Evolutionary conservation across 2,888 invertebrate genomes (phyloP).

Genomic region (Apamea crenata): DNA sequence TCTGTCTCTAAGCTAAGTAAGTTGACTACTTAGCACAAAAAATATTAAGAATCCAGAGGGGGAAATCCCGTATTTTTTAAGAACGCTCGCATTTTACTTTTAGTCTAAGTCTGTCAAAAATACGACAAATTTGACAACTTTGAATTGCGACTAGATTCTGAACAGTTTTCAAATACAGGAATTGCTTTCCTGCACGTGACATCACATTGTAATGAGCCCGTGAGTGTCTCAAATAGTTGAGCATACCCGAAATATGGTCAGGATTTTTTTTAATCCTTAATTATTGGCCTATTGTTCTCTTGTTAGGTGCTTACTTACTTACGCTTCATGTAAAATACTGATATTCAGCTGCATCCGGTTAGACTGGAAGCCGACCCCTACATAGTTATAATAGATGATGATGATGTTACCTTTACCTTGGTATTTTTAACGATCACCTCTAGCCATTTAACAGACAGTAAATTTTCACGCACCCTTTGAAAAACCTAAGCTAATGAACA

Average conservation of each 20-base stretch:
- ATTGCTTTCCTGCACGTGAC: background rate
- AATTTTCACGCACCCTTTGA: background rate
- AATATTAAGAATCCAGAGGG: too few relatives aligned
- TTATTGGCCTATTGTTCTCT: background rate
- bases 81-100: background rate
- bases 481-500: slow-evolving; percentile 7
- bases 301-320: background rate
- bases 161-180: background rate
- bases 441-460: background rate
- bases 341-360: background rate
- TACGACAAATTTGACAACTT: background rate
- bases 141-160: background rate
- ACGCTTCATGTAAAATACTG: background rate
- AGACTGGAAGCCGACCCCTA: background rate
- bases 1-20: background rate
- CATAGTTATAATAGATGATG: background rate
- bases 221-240: background rate
- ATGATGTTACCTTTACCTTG: background rate
- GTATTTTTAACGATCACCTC: background rate
- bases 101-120: background rate
- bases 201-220: background rate
- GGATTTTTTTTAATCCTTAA: background rate
- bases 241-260: background rate
- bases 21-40: background rate
- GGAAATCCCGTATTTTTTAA: background rate